These are phyloP conservation scores for Thumatha senex DNA, from an alignment of 2,888 invertebrate genomes.

Conservation along the genomic window DNA sequence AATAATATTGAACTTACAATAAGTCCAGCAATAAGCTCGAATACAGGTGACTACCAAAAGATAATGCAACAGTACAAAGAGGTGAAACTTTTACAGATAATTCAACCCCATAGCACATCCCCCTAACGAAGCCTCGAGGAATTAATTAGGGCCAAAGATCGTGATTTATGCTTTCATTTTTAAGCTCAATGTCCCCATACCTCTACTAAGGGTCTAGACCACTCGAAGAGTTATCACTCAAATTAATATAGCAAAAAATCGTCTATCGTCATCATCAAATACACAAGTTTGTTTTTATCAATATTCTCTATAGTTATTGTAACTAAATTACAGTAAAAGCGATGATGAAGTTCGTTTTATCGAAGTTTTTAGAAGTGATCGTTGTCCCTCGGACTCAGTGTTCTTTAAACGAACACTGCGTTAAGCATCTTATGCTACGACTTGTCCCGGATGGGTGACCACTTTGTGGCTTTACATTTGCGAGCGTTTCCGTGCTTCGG, in stretches of 20 bases:
- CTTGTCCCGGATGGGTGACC: no score
- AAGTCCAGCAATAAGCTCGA: constrained; percentile 24
- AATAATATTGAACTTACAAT: constrained; percentile 1
- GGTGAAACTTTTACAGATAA: constrained; percentile 72
- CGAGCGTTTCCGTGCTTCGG: no score
- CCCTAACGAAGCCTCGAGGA: constrained; percentile 72
- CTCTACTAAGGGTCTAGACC: constrained; percentile 31
- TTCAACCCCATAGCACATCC: constrained; percentile 54
- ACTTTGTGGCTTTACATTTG: no score
- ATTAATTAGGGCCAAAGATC: constrained; percentile 83
- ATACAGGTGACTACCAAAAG: constrained; percentile 61
- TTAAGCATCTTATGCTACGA: no score
- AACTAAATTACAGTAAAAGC: no score
- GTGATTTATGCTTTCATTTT: constrained; percentile 83
- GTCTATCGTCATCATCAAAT: no score
- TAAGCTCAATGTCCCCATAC: constrained; percentile 70
- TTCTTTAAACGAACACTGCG: no score
- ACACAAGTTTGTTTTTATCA: no score
- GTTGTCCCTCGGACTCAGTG: no score
- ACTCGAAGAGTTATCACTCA: constrained; percentile 27
- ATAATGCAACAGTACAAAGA: constrained; percentile 60
- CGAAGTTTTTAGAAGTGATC: no score
- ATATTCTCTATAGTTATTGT: no score
- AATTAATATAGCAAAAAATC: neutral
- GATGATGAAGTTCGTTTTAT: no score